phyloP scores from a whole-genome alignment of 2,113 vertebrate species.

The Okapia johnstoni region DNA sequence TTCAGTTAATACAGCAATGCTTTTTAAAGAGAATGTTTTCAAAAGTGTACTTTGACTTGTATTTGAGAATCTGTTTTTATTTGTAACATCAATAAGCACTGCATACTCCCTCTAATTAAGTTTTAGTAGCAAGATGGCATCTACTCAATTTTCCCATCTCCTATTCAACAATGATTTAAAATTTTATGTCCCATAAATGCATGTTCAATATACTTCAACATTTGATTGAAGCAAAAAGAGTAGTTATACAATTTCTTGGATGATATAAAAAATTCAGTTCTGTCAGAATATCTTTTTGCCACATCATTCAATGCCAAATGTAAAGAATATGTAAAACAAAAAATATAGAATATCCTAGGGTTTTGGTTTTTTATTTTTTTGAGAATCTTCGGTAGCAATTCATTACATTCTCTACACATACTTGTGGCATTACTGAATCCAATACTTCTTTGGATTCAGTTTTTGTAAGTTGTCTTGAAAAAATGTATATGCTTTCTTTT shows the following conservation, averaged over 20 bases:
- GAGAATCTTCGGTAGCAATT: not conserved
- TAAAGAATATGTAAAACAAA: conserved; percentile 12
- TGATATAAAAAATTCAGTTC: conserved; percentile 35
- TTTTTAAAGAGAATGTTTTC: conserved; percentile 22
- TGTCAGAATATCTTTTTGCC: conserved; percentile 29
- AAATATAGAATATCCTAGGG: not conserved
- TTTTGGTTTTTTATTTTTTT: not conserved
- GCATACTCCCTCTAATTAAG: conserved; percentile 34
- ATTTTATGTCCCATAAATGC: conserved; percentile 44
- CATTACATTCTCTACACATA: not conserved
- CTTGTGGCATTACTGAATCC: not conserved
- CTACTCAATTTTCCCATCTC: conserved; percentile 31
- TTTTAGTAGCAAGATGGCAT: conserved; percentile 47
- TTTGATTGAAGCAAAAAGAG: conserved; percentile 32
- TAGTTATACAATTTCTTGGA: conserved; percentile 17
- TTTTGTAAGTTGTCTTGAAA: not conserved
- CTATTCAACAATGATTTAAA: conserved; percentile 42
- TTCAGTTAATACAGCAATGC: not conserved
- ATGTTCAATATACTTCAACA: conserved; percentile 31
- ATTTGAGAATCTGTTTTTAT: conserved; percentile 13
- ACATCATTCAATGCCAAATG: not conserved
- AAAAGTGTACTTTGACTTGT: not conserved
- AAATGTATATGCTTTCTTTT: not conserved
- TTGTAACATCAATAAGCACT: not conserved
- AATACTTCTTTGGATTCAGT: not conserved